These are phyloP conservation scores for Sorex araneus DNA, from an alignment of 2,113 vertebrate genomes.

Conservation along the genomic window DNA sequence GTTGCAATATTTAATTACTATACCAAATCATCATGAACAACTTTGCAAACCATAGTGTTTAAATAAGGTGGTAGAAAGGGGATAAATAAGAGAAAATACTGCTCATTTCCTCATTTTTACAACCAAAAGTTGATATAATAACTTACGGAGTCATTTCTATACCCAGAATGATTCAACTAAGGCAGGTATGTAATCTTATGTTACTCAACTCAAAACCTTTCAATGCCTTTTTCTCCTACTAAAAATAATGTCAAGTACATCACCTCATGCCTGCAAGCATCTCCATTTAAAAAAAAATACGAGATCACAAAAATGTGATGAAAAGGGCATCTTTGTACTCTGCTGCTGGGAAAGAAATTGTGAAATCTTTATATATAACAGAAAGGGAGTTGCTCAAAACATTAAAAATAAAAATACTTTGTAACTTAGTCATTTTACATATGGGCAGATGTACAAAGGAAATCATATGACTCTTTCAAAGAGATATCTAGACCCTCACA, in stretches of 20 bases:
- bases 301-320: not conserved
- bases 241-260: not conserved
- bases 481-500: not conserved
- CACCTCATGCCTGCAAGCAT: not conserved
- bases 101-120: not conserved
- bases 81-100: too few relatives aligned
- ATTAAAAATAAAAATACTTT: not conserved
- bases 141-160: conserved; percentile 1
- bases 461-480: not conserved
- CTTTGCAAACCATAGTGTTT: too few relatives aligned
- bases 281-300: not conserved
- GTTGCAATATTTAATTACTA: too few relatives aligned
- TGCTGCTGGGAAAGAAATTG: not conserved
- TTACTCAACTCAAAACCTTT: not conserved
- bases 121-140: conserved; percentile 26
- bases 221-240: not conserved
- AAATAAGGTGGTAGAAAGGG: too few relatives aligned
- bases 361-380: not conserved
- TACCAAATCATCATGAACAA: too few relatives aligned
- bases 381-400: not conserved
- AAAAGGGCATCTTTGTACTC: not conserved
- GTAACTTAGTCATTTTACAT: not conserved
- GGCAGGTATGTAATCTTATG: not conserved
- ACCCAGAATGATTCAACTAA: not conserved
- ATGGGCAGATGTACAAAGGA: not conserved